These are phyloP conservation scores for Halcyon smyrnensis DNA, from an alignment of 2,797 vertebrate species.

Conservation along the genomic window DNA sequence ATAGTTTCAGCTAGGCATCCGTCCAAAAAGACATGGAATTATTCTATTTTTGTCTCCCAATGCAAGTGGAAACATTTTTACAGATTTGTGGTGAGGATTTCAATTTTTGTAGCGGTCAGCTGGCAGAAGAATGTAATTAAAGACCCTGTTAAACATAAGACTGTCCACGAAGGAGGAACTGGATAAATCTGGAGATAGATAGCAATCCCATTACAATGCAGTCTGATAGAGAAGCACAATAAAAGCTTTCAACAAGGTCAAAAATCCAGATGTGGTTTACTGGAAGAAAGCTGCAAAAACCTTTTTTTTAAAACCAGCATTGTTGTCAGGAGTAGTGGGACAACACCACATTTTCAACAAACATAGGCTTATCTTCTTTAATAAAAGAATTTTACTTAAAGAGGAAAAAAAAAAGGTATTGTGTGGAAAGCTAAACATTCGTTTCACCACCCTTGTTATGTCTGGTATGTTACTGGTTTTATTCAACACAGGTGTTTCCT, in stretches of 20 bases:
- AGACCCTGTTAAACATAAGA: constrained; percentile 55
- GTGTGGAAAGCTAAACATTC: not conserved
- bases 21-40: constrained; percentile 90
- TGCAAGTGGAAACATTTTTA: constrained; percentile 77
- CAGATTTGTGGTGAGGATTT: constrained; percentile 75
- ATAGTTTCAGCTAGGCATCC: constrained; percentile 86
- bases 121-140: constrained; percentile 72
- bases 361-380: not conserved
- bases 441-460: not conserved
- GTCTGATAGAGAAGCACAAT: not conserved
- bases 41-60: constrained; percentile 91
- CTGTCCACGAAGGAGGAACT: not conserved
- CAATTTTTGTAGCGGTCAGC: constrained; percentile 74
- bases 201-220: not conserved
- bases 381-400: not conserved
- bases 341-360: not conserved
- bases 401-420: not conserved
- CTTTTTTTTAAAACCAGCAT: not conserved
- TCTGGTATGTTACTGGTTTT: constrained; percentile 19
- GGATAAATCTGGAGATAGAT: constrained; percentile 23
- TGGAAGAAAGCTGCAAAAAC: constrained; percentile 46
- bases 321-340: not conserved
- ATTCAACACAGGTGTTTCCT: constrained; percentile 70
- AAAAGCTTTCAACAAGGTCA: not conserved
- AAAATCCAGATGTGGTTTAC: constrained; percentile 50